Base-by-base conservation (phyloP, 2,113 vertebrate species). In the Galeopterus variegatus region DNA sequence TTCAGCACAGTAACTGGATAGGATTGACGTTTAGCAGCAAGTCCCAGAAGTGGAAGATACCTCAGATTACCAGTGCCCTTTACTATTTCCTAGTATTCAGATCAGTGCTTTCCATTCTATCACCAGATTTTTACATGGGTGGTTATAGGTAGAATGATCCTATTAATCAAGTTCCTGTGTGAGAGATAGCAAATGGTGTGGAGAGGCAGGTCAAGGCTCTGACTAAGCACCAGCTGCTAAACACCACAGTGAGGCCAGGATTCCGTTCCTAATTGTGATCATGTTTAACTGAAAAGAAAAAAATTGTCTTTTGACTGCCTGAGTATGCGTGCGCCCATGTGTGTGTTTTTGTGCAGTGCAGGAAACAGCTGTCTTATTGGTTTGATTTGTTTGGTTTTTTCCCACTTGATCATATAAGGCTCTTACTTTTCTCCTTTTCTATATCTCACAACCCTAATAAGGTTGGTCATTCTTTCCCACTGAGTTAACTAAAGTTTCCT, bases 31-130 rank as follows among this genome's bases (percentile, higher is more conserved):
- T 98, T 60, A 96, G 97, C 98, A 98, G 98, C 96, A 98, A 98
- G 98, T 98, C 98, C 97, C 98, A 98, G 98, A 98, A 98, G 98
- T 97, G 98, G 98, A 99, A 98, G 98, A 98, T 99, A 99, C 98
- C 98, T 99, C 98, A 98, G 97, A 98, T 98, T 97, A 98, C 97
- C 97, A 98, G 98, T 98, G 98, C 98, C 97, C 97, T 98, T 98
- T 98, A 98, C 98, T 98, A 94, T 98, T 98, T 98, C 97, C 97
- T 98, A 98, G 98, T 97, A 90, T 98, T 98, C 0, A 93, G 97
- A 98, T 98, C 98, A 98, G 56, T 97, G 98, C 97, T 98, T 98
- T 98, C 96, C 97, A 98, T 98, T 98, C 96, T 87, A 33, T 97
- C 97, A 97, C 97, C 97, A 98, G 98, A 88, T 97, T 95, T 97